Evolutionary conservation across 1,140 invertebrate genomes (phyloP).

Genomic region (Dreissena polymorpha): DNA sequence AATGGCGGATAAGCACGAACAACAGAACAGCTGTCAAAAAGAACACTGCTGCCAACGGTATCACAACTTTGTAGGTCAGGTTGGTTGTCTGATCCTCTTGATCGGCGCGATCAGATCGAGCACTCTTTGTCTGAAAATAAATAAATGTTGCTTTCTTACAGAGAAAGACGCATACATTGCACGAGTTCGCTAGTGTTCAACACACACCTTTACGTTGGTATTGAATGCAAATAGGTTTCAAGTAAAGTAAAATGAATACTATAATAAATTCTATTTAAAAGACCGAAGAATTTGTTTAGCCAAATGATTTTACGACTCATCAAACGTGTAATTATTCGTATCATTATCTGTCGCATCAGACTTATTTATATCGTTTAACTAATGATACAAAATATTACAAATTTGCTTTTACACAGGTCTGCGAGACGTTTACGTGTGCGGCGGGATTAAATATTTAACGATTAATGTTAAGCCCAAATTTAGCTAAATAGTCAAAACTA

Average conservation of each 20-base stretch:
- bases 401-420: too few species aligned
- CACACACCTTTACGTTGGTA: background rate
- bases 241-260: background rate
- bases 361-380: too few species aligned
- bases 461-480: too few species aligned
- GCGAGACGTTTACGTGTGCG: too few species aligned
- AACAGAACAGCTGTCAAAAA: slow-evolving; percentile 51
- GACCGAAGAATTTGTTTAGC: background rate
- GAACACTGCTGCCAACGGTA: slow-evolving; percentile 36
- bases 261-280: background rate
- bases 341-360: too few species aligned
- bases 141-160: background rate
- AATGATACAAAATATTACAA: too few species aligned
- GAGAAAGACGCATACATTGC: background rate
- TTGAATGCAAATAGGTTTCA: background rate
- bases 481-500: too few species aligned
- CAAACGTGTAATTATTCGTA: too few species aligned
- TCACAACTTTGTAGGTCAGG: slow-evolving; percentile 26
- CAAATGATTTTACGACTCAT: too few species aligned
- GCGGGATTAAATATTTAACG: too few species aligned
- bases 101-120: slow-evolving; percentile 6
- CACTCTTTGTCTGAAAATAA: background rate
- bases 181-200: background rate
- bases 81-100: background rate
- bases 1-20: slow-evolving; percentile 52